phyloP scores from a whole-genome alignment of 2,888 invertebrate species.

The Andrena camellia region DNA sequence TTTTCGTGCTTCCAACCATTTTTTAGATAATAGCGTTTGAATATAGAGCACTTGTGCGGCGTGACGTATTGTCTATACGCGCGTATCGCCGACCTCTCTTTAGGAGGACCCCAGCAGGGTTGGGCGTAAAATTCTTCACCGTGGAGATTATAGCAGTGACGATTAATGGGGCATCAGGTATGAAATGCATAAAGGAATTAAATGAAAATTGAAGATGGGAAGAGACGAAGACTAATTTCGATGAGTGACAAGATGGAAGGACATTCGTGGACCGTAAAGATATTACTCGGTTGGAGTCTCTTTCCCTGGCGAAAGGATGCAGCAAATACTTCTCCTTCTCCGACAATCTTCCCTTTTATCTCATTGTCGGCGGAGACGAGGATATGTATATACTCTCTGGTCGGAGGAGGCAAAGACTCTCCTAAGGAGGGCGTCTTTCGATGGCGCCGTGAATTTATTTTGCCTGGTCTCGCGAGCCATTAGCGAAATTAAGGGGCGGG shows the following conservation, averaged over 20 bases:
- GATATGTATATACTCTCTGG: slow-evolving; percentile 45
- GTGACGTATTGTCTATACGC: no score
- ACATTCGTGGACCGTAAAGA: slow-evolving; percentile 21
- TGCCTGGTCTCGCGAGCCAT: slow-evolving; percentile 37
- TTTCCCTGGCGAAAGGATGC: slow-evolving; percentile 11
- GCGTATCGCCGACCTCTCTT: no score
- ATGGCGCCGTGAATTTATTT: slow-evolving; percentile 48
- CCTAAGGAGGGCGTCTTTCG: slow-evolving; percentile 34
- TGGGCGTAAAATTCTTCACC: no score
- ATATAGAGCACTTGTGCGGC: no score
- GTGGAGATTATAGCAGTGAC: no score
- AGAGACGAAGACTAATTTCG: background rate
- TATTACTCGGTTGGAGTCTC: slow-evolving; percentile 31
- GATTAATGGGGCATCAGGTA: no score
- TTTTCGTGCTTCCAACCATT: no score
- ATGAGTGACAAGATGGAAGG: background rate
- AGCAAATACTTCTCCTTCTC: slow-evolving; percentile 31
- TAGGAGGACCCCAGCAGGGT: no score
- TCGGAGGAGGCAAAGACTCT: slow-evolving; percentile 34
- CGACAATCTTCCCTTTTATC: slow-evolving; percentile 37
- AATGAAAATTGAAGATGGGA: no score
- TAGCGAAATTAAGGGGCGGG: slow-evolving; percentile 38
- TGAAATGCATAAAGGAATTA: no score
- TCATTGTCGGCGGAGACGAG: slow-evolving; percentile 25
- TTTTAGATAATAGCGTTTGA: no score